Percentiles rank a stretch among this genome's conserved stretches.
Evolutionary conservation across 2,113 vertebrate species (phyloP).

Genomic region (Orthonyx spaldingii): DNA sequence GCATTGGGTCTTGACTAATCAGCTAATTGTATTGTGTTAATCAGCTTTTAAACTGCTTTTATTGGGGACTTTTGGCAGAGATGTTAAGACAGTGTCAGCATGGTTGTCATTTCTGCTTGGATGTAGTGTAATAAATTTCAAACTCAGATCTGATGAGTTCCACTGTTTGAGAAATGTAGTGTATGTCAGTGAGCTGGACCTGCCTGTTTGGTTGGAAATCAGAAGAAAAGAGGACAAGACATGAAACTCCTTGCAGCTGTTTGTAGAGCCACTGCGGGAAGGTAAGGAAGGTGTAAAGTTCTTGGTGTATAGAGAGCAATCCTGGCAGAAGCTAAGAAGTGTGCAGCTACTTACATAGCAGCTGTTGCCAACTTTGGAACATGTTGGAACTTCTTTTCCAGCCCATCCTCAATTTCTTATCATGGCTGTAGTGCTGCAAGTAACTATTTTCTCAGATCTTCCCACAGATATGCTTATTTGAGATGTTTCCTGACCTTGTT

Average conservation of each 20-base stretch:
- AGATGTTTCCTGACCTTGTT: slow-evolving; percentile 28
- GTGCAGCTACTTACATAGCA: not conserved
- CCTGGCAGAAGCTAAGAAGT: not conserved
- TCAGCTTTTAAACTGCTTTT: not conserved
- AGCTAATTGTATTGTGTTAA: not conserved
- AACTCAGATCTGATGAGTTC: not conserved
- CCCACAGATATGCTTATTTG: slow-evolving; percentile 16
- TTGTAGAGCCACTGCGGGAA: not conserved
- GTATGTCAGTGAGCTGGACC: not conserved
- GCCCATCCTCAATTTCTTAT: slow-evolving; percentile 17
- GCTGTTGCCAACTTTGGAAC: not conserved
- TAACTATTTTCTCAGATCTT: slow-evolving; percentile 44
- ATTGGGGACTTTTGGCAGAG: not conserved
- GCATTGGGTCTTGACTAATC: not conserved
- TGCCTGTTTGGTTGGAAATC: not conserved
- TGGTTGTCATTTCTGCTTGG: not conserved
- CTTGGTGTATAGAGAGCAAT: not conserved
- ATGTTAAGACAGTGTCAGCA: not conserved
- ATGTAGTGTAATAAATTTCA: not conserved
- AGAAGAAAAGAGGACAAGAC: not conserved
- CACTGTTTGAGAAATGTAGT: not conserved
- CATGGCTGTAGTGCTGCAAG: not conserved
- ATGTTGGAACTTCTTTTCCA: not conserved
- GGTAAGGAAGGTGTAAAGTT: not conserved
- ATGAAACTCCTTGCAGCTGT: not conserved